Conservation (phyloP, 2,797 vertebrate genomes). For the Leuciscus waleckii region DNA sequence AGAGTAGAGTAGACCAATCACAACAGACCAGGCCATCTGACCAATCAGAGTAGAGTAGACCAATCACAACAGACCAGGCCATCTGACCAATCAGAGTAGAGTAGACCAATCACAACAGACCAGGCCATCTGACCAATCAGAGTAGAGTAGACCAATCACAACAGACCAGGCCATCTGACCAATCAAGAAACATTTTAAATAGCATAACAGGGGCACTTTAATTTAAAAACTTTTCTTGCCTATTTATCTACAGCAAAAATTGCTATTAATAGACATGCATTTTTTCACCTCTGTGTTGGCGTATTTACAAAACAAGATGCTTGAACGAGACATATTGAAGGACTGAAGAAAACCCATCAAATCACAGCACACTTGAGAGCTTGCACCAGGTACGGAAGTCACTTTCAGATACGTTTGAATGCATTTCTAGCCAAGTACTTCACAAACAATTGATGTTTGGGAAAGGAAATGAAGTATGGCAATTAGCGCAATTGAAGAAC, state of each 20-base stretch:
- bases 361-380: not conserved
- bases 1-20: no score
- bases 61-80: no score
- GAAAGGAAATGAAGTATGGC: not conserved
- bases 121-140: no score
- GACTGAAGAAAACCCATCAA: not conserved
- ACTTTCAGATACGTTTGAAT: not conserved
- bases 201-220: not conserved
- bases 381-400: not conserved
- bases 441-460: not conserved
- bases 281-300: not conserved
- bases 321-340: not conserved
- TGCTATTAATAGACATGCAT: not conserved
- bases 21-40: no score
- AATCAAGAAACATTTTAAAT: not conserved
- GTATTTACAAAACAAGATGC: not conserved
- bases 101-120: no score
- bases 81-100: no score
- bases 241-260: not conserved
- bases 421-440: not conserved
- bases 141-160: no score
- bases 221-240: not conserved
- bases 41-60: no score
- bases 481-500: not conserved
- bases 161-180: no score